phyloP scores from a whole-genome alignment of 2,113 vertebrate species.

The Sclerurus mexicanus region DNA sequence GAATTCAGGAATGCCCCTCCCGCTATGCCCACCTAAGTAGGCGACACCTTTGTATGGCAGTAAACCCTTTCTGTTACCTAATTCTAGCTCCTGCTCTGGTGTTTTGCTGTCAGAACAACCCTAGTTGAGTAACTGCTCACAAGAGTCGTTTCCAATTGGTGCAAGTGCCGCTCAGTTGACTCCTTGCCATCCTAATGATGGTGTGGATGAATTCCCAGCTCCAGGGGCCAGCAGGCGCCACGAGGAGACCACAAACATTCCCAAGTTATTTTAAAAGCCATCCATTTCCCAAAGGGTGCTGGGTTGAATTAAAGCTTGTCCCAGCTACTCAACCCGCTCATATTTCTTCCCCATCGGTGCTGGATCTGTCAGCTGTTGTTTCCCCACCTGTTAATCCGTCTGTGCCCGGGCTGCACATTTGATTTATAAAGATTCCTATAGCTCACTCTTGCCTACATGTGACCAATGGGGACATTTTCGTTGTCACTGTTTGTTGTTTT shows the following conservation, averaged over 20 bases:
- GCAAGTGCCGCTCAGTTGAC: background rate
- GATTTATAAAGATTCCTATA: slow-evolving; percentile 7
- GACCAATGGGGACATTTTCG: background rate
- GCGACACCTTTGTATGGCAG: background rate
- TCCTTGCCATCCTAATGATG: background rate
- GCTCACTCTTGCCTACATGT: background rate
- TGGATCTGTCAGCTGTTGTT: slow-evolving; percentile 11
- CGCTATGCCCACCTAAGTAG: too few species aligned
- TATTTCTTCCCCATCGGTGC: background rate
- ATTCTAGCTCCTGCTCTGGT: background rate
- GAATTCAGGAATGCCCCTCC: background rate
- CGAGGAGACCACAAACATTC: background rate
- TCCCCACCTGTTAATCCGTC: slow-evolving; percentile 47
- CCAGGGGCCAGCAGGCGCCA: background rate
- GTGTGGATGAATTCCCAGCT: background rate
- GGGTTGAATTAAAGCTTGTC: slow-evolving; percentile 29
- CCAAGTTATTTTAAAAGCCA: background rate
- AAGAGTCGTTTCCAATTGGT: background rate
- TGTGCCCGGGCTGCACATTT: background rate
- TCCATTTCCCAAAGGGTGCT: background rate
- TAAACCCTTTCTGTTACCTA: fast-evolving
- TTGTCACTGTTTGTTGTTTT: background rate
- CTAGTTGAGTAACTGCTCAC: background rate
- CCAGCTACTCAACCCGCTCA: background rate
- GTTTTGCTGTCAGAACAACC: background rate